These are phyloP conservation scores for Aspidoscelis tigris DNA, from an alignment of 2,113 vertebrate genomes.

Conservation along the genomic window DNA sequence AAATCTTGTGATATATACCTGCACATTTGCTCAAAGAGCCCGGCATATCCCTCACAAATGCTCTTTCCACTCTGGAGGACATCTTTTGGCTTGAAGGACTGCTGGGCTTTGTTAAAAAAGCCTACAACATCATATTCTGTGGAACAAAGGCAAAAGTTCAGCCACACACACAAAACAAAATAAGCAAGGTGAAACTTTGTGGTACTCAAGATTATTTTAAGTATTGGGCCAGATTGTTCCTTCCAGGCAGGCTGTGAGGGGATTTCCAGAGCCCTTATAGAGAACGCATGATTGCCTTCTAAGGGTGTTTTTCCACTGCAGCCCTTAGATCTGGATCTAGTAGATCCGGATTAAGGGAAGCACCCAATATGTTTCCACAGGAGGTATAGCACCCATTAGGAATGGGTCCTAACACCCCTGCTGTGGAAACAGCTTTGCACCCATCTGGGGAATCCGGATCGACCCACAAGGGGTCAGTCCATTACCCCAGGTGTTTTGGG, in stretches of 20 bases:
- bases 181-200: not conserved
- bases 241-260: not conserved
- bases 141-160: conserved; percentile 52
- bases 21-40: conserved; percentile 85
- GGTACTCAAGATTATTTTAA: no score
- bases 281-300: not conserved
- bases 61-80: conserved; percentile 79
- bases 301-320: not conserved
- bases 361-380: no score
- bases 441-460: no score
- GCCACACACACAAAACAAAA: not conserved
- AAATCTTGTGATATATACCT: conserved; percentile 71
- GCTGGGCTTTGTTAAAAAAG: conserved; percentile 74
- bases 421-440: no score
- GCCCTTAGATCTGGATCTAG: no score
- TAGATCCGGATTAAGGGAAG: no score
- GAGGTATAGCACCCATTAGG: no score
- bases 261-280: not conserved
- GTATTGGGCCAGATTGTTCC: not conserved
- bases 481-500: no score
- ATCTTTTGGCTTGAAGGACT: conserved; percentile 64
- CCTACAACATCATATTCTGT: conserved; percentile 80
- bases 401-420: no score
- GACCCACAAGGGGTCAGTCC: no score
- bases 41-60: conserved; percentile 81